A percentile compares a stretch with the other conserved stretches of the same genome.
These are phyloP conservation scores for Ennomos fuscantarius DNA, from an alignment of 2,888 invertebrate genomes.

Conservation along the genomic window DNA sequence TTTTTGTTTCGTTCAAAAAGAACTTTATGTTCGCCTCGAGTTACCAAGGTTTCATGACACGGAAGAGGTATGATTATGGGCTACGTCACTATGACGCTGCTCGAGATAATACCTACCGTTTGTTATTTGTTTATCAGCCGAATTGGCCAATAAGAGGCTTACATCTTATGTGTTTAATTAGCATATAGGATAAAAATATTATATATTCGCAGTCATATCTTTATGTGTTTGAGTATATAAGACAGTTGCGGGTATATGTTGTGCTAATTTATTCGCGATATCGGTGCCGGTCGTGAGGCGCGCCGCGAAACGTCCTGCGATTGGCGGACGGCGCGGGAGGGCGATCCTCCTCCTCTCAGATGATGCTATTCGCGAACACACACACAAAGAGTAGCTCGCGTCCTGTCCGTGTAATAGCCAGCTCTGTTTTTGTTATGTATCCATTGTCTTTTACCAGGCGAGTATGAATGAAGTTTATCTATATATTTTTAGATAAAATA, in stretches of 20 bases:
- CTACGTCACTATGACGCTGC: slow-evolving; percentile 43
- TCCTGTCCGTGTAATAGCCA: slow-evolving; percentile 33
- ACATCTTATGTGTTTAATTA: slow-evolving; percentile 34
- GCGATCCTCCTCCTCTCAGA: slow-evolving; percentile 83
- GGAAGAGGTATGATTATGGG: slow-evolving; percentile 55
- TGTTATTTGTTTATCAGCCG: slow-evolving; percentile 45
- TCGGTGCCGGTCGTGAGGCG: slow-evolving; percentile 55
- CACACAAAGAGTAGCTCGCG: slow-evolving; percentile 63
- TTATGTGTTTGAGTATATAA: slow-evolving; percentile 21
- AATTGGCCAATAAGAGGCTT: slow-evolving; percentile 45
- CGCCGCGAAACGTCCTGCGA: slow-evolving; percentile 62
- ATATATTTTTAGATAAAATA: too few species aligned
- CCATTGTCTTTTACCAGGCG: slow-evolving; percentile 49
- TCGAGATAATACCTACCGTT: slow-evolving; percentile 34
- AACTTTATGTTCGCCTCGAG: slow-evolving; percentile 62
- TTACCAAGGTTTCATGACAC: slow-evolving; percentile 72
- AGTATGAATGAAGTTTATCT: slow-evolving; percentile 37
- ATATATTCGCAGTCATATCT: slow-evolving; percentile 19
- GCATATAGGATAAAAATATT: slow-evolving; percentile 43
- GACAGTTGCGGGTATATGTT: slow-evolving; percentile 40
- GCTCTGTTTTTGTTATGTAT: slow-evolving; percentile 27
- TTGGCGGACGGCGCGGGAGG: slow-evolving; percentile 76
- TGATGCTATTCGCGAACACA: slow-evolving; percentile 77
- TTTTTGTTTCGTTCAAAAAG: slow-evolving; percentile 35
- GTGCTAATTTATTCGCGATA: slow-evolving; percentile 79